These are phyloP conservation scores for Cavia porcellus DNA, from an alignment of 2,113 vertebrate species.

Conservation along the genomic window DNA sequence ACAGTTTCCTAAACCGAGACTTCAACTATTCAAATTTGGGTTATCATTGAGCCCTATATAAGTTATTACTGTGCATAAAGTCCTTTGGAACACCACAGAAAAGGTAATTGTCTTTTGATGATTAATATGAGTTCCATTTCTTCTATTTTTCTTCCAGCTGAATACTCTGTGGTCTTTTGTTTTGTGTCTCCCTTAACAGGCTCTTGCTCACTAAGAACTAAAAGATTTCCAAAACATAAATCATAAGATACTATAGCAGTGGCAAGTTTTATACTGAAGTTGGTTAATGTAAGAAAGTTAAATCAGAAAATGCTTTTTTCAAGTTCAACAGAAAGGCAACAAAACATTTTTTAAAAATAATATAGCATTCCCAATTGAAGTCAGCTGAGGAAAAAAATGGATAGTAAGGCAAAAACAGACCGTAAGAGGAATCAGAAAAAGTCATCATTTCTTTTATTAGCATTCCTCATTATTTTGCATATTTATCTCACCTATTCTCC, in stretches of 20 bases:
- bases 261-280: neutral
- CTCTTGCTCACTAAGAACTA: neutral
- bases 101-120: constrained; percentile 18
- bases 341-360: constrained; percentile 8
- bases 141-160: neutral
- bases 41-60: neutral
- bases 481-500: neutral
- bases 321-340: constrained; percentile 39
- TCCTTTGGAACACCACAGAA: constrained; percentile 6
- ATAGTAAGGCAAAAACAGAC: neutral
- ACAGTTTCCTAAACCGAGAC: neutral
- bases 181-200: neutral
- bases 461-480: neutral
- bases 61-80: neutral
- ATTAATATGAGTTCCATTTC: neutral
- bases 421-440: neutral
- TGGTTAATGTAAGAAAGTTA: neutral
- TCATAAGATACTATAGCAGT: neutral
- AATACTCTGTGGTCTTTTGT: neutral
- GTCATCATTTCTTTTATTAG: neutral
- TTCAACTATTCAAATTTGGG: neutral
- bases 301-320: neutral
- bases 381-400: neutral
- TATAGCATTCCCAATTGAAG: constrained; percentile 1
- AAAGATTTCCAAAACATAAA: constrained; percentile 11